Conservation (phyloP, 2,797 vertebrate species). For the Brotula barbata region DNA sequence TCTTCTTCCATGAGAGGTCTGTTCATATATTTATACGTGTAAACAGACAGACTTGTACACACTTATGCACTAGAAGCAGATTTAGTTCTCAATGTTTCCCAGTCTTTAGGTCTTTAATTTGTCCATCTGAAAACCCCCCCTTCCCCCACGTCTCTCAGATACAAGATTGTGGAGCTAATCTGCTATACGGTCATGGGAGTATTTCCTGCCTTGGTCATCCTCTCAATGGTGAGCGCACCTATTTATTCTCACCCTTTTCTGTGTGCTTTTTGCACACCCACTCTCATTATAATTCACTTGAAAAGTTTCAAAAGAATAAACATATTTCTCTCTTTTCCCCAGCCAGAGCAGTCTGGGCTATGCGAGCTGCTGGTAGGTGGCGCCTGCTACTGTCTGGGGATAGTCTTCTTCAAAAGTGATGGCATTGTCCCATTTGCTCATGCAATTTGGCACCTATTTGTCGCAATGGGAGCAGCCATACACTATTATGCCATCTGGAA, state of each 20-base stretch:
- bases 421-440: constrained; percentile 94
- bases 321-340: constrained; percentile 9
- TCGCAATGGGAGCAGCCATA: constrained; percentile 88
- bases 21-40: constrained; percentile 27
- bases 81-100: not conserved
- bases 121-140: too few species aligned
- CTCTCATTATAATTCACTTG: not conserved
- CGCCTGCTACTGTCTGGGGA: constrained; percentile 90
- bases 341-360: constrained; percentile 90
- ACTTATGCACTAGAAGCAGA: not conserved
- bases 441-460: constrained; percentile 97
- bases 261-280: not conserved
- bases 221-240: constrained; percentile 89
- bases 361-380: constrained; percentile 89
- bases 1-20: constrained; percentile 96
- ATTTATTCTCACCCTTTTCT: not conserved
- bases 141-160: constrained; percentile 74
- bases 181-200: constrained; percentile 93
- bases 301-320: not conserved
- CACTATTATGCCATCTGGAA: constrained; percentile 98
- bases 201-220: constrained; percentile 90
- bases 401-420: constrained; percentile 95
- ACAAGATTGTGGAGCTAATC: constrained; percentile 92
- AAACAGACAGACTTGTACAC: not conserved
- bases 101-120: not conserved